A percentile compares a stretch with the other conserved stretches of the same genome.
Evolutionary conservation across 2,113 vertebrate genomes (phyloP).

Genomic region (Taxidea taxus): DNA sequence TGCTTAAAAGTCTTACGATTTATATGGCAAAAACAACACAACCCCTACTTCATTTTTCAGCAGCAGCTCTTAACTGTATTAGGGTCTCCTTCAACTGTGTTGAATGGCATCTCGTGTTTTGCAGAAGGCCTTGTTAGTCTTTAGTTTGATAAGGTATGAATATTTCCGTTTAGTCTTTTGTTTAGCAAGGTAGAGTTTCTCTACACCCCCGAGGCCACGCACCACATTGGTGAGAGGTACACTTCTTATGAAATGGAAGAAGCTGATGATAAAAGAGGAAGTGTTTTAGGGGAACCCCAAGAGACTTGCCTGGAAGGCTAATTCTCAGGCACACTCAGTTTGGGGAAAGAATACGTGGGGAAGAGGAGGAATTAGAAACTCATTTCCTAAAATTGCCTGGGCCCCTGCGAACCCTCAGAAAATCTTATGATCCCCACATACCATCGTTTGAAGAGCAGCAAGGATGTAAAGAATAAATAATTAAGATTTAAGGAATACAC

Average conservation of each 20-base stretch:
- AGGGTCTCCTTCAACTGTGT: not conserved
- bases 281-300: slow-evolving; percentile 45
- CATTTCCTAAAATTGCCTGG: slow-evolving; percentile 3
- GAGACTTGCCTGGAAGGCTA: not conserved
- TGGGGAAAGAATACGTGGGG: not conserved
- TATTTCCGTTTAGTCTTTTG: not conserved
- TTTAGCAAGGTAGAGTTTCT: not conserved
- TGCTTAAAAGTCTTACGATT: not conserved
- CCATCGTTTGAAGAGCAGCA: not conserved
- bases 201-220: not conserved
- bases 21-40: not conserved
- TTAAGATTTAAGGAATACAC: not conserved
- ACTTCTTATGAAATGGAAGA: not conserved
- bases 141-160: not conserved
- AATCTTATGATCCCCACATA: not conserved
- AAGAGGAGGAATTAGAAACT: not conserved
- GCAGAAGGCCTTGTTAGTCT: not conserved
- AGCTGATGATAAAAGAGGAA: slow-evolving; percentile 56
- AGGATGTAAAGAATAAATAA: not conserved
- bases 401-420: not conserved
- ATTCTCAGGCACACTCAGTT: slow-evolving; percentile 23
- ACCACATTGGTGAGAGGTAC: not conserved
- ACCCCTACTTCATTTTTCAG: not conserved
- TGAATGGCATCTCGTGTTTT: not conserved
- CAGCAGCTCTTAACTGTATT: not conserved